Percentiles rank a stretch among this genome's conserved stretches.
Conservation (phyloP, 92 coral and sea anemone species). For the Bergia puertoricense region DNA sequence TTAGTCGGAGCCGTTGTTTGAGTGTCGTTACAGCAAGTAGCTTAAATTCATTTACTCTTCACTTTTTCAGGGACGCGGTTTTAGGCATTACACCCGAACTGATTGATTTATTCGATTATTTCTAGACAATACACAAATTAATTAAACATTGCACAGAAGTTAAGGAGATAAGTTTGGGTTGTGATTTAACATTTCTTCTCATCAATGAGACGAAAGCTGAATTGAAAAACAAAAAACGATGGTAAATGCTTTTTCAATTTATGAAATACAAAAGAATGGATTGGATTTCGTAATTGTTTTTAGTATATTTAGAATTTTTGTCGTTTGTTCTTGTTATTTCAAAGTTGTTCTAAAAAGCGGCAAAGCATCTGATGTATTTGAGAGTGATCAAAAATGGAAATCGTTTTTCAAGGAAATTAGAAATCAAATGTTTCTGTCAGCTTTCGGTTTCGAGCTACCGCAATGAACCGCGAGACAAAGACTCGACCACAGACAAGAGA, state of each 20-base stretch:
- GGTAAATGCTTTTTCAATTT: neutral
- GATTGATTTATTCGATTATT: conserved; percentile 10
- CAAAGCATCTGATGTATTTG: neutral
- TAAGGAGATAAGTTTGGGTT: conserved; percentile 52
- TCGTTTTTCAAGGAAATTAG: neutral
- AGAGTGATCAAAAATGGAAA: neutral
- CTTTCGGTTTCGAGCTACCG: neutral
- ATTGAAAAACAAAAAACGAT: neutral
- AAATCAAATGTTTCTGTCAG: neutral
- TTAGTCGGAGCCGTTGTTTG: neutral
- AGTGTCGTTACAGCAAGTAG: neutral
- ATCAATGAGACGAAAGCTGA: conserved; percentile 31
- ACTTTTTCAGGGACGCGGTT: neutral
- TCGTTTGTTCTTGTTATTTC: neutral
- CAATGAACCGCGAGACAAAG: neutral
- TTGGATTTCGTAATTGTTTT: too few species aligned
- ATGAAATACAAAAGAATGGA: neutral
- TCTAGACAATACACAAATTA: conserved; percentile 53
- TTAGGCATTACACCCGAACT: neutral
- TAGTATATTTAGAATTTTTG: neutral
- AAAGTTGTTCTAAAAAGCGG: neutral
- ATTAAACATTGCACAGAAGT: conserved; percentile 57
- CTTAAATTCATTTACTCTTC: too few species aligned
- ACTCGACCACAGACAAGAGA: neutral
- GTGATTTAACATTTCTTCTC: conserved; percentile 55